Evolutionary conservation across 2,888 invertebrate genomes (phyloP).

Genomic region (Clepsis dumicolana): DNA sequence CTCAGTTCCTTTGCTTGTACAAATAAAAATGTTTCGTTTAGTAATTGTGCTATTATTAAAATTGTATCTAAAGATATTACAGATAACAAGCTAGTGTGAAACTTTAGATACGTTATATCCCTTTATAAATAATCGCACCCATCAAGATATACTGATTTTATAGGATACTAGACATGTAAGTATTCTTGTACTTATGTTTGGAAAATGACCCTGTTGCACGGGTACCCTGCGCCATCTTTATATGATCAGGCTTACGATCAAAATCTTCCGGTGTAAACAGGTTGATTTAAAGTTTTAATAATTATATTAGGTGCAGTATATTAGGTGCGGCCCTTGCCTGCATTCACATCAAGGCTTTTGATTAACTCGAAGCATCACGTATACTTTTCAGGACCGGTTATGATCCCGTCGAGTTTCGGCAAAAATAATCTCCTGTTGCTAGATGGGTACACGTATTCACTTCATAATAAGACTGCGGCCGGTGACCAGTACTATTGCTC

Average conservation of each 20-base stretch:
- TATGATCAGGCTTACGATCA: too few species aligned
- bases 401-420: constrained; percentile 25
- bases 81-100: too few species aligned
- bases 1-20: neutral
- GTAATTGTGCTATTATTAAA: neutral
- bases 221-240: neutral
- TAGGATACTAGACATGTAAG: too few species aligned
- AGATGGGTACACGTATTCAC: constrained; percentile 55
- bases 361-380: neutral
- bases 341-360: neutral
- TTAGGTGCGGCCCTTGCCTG: neutral
- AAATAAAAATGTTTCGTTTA: constrained; percentile 4
- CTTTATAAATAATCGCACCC: too few species aligned
- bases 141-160: too few species aligned
- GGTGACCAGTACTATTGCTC: constrained; percentile 55
- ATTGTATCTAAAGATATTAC: too few species aligned
- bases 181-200: too few species aligned
- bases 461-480: constrained; percentile 51
- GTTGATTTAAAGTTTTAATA: neutral
- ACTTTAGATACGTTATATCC: too few species aligned
- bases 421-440: constrained; percentile 20
- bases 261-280: neutral
- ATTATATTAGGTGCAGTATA: too few species aligned
- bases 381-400: constrained; percentile 13
- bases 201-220: too few species aligned